Base-by-base conservation (phyloP, 2,797 vertebrate species). In the Pempheris klunzingeri region DNA sequence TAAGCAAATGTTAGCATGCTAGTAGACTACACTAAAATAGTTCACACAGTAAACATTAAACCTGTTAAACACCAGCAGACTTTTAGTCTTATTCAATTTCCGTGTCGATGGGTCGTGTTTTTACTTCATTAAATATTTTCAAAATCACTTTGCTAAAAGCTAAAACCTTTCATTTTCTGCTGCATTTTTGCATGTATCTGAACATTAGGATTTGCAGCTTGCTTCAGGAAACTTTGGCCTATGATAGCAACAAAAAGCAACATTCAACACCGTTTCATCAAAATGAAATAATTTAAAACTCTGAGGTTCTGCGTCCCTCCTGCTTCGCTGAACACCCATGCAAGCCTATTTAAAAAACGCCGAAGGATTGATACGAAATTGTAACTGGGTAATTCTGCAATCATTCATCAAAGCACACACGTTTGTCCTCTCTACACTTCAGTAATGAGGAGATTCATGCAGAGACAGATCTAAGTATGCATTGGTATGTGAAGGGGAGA, bases 391-490 rank as follows among this genome's bases (percentile, higher is more conserved):
- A 41, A 44, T 59, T 28, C 52, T 57, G 38, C 60, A 10, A 73
- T 84, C 87, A 88, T 83, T 87, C 86, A 82, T 80, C 57, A 66
- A 66, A 82, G 62, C 54, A 55, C 46, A 17, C 54, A n/a, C 28
- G 13, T 52, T 60, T 71, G 62, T 82, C 62, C 66, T 82, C n/a
- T 64, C 69, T 70, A 57, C 71, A 52, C 68, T 72, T 59, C 46
- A 73, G 70, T 74, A 52, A 82, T 81, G 58, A 72, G 65, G 57
- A 58, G 58, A 88, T 88, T 71, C 93, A 78, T 91, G 95, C 92
- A 93, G 85, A 77, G 93, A 88, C 94, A 94, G 85, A 94, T 93
- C 87, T 84, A 22, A 77, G 75, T 88, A 69, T 75, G 74, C 83
- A 81, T 52, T 88, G 94, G 94, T 93, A 94, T 95, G 92, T 85